These are phyloP conservation scores for Papilio demoleus DNA, from an alignment of 2,888 invertebrate genomes.

Conservation along the genomic window DNA sequence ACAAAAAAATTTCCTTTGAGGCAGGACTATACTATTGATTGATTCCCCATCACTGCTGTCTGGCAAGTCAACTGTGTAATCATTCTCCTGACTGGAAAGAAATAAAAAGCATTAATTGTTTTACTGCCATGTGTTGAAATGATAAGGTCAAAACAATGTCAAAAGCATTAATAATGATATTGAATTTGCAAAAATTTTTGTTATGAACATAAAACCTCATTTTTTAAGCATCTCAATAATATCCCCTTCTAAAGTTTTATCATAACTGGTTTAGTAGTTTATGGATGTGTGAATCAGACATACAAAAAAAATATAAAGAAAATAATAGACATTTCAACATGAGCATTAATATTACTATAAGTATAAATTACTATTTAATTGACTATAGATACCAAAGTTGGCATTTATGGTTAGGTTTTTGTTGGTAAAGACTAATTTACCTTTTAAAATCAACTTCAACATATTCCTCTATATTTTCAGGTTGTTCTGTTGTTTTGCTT, in stretches of 20 bases:
- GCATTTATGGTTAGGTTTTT: background rate
- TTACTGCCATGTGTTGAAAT: background rate
- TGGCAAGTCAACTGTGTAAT: constrained; percentile 61
- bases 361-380: too few species aligned
- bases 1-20: constrained; percentile 67
- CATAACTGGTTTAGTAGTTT: too few species aligned
- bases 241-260: too few species aligned
- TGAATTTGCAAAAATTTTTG: too few species aligned
- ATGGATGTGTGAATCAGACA: too few species aligned
- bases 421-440: constrained; percentile 51
- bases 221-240: too few species aligned
- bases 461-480: constrained; percentile 61
- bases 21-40: constrained; percentile 70
- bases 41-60: constrained; percentile 76
- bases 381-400: background rate
- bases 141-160: background rate
- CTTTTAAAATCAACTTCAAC: constrained; percentile 68
- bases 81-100: constrained; percentile 66
- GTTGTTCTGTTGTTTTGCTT: constrained; percentile 53
- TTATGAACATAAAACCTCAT: too few species aligned
- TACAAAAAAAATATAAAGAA: too few species aligned
- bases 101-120: constrained; percentile 10
- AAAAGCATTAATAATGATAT: background rate
- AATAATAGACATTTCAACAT: too few species aligned
- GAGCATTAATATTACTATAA: too few species aligned